Evolutionary conservation across 2,888 invertebrate species (phyloP).

Genomic region (Pilophorus perplexus): DNA sequence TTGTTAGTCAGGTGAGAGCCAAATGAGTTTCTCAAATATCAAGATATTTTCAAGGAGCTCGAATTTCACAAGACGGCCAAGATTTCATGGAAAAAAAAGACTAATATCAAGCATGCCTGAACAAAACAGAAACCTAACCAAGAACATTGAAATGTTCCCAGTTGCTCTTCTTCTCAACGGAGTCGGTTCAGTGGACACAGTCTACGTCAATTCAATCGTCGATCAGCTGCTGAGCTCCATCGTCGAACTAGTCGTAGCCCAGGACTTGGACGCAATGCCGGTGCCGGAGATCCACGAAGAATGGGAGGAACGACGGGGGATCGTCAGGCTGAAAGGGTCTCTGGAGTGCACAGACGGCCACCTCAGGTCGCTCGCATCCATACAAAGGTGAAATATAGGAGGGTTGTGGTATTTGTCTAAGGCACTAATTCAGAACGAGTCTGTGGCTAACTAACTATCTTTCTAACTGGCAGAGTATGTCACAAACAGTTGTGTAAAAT

Average conservation of each 20-base stretch:
- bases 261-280: slow-evolving; percentile 29
- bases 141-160: too few relatives aligned
- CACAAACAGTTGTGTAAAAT: neutral
- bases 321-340: slow-evolving; percentile 32
- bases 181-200: slow-evolving; percentile 20
- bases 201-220: slow-evolving; percentile 36
- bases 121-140: too few relatives aligned
- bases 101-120: too few relatives aligned
- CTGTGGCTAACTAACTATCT: neutral
- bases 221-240: slow-evolving; percentile 35
- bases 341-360: slow-evolving; percentile 36
- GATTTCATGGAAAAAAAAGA: too few relatives aligned
- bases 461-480: neutral
- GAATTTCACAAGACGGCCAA: too few relatives aligned
- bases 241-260: slow-evolving; percentile 2
- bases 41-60: too few relatives aligned
- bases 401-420: neutral
- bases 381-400: slow-evolving; percentile 17
- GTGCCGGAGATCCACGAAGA: slow-evolving; percentile 32
- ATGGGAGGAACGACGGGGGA: slow-evolving; percentile 40
- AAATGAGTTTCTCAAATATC: neutral
- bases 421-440: neutral
- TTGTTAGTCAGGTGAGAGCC: too few relatives aligned
- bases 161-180: too few relatives aligned
- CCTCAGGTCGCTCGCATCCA: slow-evolving; percentile 32